phyloP scores from a whole-genome alignment of 2,797 vertebrate genomes.

The Manis crassicaudata region DNA sequence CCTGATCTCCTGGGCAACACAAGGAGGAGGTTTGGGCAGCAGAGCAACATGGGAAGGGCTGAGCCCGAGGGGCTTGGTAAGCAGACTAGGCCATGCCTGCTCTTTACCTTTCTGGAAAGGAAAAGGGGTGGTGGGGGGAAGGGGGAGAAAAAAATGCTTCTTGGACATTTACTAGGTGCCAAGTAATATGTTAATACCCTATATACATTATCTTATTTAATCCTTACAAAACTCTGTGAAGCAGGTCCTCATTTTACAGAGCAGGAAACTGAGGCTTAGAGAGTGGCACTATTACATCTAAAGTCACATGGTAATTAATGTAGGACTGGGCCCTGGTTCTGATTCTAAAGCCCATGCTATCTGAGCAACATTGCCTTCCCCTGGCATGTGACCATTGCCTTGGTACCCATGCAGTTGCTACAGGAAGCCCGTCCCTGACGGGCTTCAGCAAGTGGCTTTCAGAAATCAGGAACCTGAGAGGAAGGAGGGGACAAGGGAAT shows the following conservation, averaged over 20 bases:
- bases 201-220: not conserved
- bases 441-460: slow-evolving; percentile 29
- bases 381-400: slow-evolving; percentile 39
- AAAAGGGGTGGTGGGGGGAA: not conserved
- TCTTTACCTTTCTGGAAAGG: slow-evolving; percentile 31
- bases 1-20: not conserved
- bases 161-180: not conserved
- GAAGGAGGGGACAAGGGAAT: not conserved
- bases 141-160: not conserved
- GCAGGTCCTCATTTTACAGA: slow-evolving; percentile 15
- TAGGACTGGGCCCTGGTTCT: slow-evolving; percentile 1
- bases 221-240: not conserved
- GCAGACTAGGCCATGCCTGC: not conserved
- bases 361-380: not conserved
- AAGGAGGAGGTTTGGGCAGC: not conserved
- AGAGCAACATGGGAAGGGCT: not conserved
- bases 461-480: slow-evolving; percentile 34
- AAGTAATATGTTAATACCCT: not conserved
- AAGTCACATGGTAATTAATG: slow-evolving; percentile 6
- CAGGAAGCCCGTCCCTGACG: slow-evolving; percentile 7
- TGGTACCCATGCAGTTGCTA: slow-evolving; percentile 23
- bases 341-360: not conserved
- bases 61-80: not conserved
- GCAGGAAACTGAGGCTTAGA: not conserved
- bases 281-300: not conserved